Conservation (phyloP, 2,888 invertebrate species). For the Pomacea canaliculata region DNA sequence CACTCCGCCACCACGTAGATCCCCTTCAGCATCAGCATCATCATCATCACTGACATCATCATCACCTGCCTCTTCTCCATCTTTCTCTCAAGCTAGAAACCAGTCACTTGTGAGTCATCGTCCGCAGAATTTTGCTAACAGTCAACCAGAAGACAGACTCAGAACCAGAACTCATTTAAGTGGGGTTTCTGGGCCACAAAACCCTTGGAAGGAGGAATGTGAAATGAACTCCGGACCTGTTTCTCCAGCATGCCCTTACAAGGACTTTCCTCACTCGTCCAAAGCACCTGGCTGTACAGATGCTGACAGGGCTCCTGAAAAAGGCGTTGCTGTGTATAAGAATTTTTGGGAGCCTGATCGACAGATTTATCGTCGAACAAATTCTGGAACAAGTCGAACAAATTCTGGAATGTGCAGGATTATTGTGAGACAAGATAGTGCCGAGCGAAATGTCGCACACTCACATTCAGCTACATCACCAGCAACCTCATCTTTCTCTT, state of each 20-base stretch:
- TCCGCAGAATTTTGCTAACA: conserved; percentile 12
- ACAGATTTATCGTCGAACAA: conserved; percentile 3
- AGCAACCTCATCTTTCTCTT: background rate
- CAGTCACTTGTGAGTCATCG: conserved; percentile 19
- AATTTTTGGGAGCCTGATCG: background rate
- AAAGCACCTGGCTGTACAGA: no score
- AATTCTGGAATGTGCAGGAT: no score
- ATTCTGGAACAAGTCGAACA: background rate
- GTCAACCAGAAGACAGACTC: background rate
- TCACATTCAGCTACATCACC: background rate
- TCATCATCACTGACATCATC: background rate
- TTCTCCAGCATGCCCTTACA: background rate
- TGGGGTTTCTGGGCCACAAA: background rate
- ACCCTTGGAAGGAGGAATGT: background rate
- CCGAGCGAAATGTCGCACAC: background rate
- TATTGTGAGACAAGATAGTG: no score
- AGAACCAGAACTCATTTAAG: background rate
- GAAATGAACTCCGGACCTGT: background rate
- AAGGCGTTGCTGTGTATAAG: background rate
- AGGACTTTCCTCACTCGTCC: no score
- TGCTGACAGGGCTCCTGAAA: background rate
- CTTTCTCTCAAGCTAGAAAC: background rate
- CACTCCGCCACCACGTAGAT: background rate
- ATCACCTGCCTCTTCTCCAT: background rate
- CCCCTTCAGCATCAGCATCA: background rate